A percentile compares a stretch with the other conserved stretches of the same genome.
Evolutionary conservation across 2,888 invertebrate species (phyloP).

Genomic region (Epinotia demarniana): DNA sequence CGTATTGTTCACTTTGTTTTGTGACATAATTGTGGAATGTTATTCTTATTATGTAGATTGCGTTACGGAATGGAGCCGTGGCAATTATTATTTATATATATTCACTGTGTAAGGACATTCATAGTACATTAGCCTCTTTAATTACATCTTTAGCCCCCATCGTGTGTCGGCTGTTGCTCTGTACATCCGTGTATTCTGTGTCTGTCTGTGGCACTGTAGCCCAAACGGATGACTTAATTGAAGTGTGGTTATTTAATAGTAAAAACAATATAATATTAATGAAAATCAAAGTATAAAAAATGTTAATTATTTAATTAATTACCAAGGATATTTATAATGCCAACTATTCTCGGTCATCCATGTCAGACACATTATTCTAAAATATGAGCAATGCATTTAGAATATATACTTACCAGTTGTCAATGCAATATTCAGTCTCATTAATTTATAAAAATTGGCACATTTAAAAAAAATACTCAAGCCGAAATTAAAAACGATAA

Average conservation of each 20-base stretch:
- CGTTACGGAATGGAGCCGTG: slow-evolving; percentile 31
- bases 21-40: slow-evolving; percentile 44
- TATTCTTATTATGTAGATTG: slow-evolving; percentile 42
- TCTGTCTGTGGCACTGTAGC: too few species aligned
- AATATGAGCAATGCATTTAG: neutral
- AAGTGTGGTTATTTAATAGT: too few species aligned
- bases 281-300: neutral
- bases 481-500: slow-evolving; percentile 14
- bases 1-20: slow-evolving; percentile 57
- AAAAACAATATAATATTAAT: neutral
- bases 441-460: neutral
- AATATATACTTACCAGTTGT: neutral
- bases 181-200: too few species aligned
- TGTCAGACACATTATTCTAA: neutral
- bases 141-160: neutral
- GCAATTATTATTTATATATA: slow-evolving; percentile 17
- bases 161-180: too few species aligned
- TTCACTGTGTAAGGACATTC: neutral
- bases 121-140: neutral
- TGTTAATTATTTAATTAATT: too few species aligned
- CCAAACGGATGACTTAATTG: too few species aligned
- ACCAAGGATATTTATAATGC: neutral
- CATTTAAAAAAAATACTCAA: neutral
- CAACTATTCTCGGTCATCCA: too few species aligned
- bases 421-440: neutral